Conservation (phyloP, 2,888 invertebrate species). For the Agonopterix arenella region DNA sequence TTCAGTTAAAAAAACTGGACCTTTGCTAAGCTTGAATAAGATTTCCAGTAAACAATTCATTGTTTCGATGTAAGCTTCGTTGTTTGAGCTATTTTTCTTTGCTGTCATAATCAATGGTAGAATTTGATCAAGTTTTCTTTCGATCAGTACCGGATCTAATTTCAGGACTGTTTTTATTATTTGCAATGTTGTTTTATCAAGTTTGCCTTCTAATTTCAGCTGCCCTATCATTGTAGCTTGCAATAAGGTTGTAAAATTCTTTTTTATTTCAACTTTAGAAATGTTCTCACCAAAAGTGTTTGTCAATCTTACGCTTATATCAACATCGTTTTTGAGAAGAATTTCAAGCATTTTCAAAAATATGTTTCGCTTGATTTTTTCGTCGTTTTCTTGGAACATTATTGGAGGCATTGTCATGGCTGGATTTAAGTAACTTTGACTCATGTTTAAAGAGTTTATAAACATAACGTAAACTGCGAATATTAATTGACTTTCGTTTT, state of each 20-base stretch:
- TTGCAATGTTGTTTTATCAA: conserved; percentile 48
- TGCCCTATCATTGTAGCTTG: conserved; percentile 56
- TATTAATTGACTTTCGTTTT: conserved; percentile 51
- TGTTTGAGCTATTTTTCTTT: conserved; percentile 39
- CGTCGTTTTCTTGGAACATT: conserved; percentile 37
- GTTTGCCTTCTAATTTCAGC: conserved; percentile 52
- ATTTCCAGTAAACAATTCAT: conserved; percentile 57
- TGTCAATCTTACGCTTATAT: conserved; percentile 51
- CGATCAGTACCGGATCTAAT: conserved; percentile 59
- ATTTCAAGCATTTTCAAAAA: conserved; percentile 55
- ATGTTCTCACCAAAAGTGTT: conserved; percentile 56
- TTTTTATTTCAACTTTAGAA: conserved; percentile 56
- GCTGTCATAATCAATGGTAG: conserved; percentile 54
- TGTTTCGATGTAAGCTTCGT: conserved; percentile 46
- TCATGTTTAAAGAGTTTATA: conserved; percentile 43
- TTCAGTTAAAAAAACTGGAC: conserved; percentile 49
- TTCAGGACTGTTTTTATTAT: conserved; percentile 55
- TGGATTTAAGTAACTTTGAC: conserved; percentile 52
- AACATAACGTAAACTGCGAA: conserved; percentile 63
- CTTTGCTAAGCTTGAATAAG: conserved; percentile 61
- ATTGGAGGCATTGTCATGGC: conserved; percentile 45
- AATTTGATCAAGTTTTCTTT: conserved; percentile 49
- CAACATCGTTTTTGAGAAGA: conserved; percentile 51
- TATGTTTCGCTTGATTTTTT: conserved; percentile 49
- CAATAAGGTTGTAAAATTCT: conserved; percentile 51